A percentile compares a stretch with the other conserved stretches of the same genome.
Conservation (phyloP, 2,113 vertebrate genomes). For the Nycticorax nycticorax region DNA sequence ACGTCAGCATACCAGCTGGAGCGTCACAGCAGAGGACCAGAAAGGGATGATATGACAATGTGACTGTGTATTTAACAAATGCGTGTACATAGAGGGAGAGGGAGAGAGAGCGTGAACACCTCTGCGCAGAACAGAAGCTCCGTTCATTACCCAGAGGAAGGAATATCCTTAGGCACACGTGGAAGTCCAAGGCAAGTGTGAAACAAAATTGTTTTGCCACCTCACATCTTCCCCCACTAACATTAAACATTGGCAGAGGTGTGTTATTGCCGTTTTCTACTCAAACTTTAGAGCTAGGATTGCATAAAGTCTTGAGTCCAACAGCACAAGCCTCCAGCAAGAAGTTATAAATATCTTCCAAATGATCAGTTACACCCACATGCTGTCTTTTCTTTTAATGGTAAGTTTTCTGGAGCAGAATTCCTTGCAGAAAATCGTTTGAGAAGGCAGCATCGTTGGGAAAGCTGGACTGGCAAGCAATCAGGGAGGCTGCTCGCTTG, state of each 20-base stretch:
- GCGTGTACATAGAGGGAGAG: neutral
- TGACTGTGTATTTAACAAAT: neutral
- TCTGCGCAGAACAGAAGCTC: neutral
- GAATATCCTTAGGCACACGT: neutral
- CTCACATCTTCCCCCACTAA: neutral
- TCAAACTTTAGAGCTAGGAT: neutral
- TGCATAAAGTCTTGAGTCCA: neutral
- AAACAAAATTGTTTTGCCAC: neutral
- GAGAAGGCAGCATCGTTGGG: neutral
- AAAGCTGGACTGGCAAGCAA: neutral
- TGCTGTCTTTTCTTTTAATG: neutral
- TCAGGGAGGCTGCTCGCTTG: neutral
- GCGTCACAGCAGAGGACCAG: neutral
- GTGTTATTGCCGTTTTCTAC: neutral
- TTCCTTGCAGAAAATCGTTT: neutral
- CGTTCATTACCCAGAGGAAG: neutral
- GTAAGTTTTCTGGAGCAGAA: neutral
- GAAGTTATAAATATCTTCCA: conserved; percentile 9
- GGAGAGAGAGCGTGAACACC: neutral
- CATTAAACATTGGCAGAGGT: neutral
- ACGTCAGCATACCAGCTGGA: neutral
- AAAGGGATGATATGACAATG: neutral
- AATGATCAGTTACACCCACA: neutral
- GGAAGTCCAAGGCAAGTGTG: neutral
- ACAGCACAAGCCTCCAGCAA: neutral